Evolutionary conservation across 35 echinoderm and acorn worm species (phyloP).

Genomic region (Chiridota heheva): DNA sequence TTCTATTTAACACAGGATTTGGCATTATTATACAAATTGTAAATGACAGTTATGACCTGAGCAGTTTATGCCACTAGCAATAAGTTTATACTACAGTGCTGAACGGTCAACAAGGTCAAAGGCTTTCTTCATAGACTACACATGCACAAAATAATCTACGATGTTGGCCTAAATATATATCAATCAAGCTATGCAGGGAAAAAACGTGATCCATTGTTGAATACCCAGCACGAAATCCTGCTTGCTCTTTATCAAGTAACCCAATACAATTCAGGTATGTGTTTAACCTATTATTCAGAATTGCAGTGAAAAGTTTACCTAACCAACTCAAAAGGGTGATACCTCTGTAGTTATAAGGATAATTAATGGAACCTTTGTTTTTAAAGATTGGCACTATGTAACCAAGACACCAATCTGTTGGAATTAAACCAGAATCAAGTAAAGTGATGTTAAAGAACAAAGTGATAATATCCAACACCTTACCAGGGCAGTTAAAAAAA

Average conservation of each 20-base stretch:
- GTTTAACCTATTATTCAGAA: constrained; percentile 3
- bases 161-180: background rate
- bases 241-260: constrained; percentile 24
- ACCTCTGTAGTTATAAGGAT: constrained; percentile 32
- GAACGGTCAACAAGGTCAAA: too few relatives aligned
- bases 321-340: constrained; percentile 29
- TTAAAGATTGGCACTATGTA: constrained; percentile 17
- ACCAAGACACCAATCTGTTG: constrained; percentile 9
- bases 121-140: background rate
- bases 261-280: background rate
- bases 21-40: too few relatives aligned
- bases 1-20: too few relatives aligned
- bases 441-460: too few relatives aligned
- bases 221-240: too few relatives aligned
- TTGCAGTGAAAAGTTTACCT: constrained; percentile 32
- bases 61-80: background rate
- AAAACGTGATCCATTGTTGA: too few relatives aligned
- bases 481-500: too few relatives aligned
- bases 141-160: constrained; percentile 4
- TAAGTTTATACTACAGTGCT: too few relatives aligned
- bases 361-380: constrained; percentile 22
- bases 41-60: background rate
- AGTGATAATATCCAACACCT: too few relatives aligned
- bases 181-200: too few relatives aligned
- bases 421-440: constrained; percentile 6